Conservation (phyloP, 2,113 vertebrate species). For the Mellivora capensis region DNA sequence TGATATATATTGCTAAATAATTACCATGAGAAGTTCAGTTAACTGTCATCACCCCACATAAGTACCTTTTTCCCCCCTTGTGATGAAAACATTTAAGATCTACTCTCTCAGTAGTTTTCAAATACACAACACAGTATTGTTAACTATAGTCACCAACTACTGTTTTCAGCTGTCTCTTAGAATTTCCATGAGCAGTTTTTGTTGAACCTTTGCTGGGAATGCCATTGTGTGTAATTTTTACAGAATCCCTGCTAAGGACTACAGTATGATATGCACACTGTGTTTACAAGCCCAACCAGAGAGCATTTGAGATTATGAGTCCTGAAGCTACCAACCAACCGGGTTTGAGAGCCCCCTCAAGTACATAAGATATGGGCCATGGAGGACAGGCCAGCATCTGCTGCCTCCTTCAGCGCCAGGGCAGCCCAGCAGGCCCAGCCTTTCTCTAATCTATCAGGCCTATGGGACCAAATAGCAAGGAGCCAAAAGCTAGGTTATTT, state of each 20-base stretch:
- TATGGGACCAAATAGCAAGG: neutral
- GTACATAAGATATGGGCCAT: rapidly evolving
- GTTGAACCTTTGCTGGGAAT: neutral
- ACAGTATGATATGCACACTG: neutral
- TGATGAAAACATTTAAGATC: neutral
- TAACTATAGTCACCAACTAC: neutral
- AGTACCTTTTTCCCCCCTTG: neutral
- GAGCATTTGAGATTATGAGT: neutral
- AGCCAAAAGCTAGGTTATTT: neutral
- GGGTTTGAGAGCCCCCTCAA: neutral
- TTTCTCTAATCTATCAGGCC: neutral
- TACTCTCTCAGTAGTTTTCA: neutral
- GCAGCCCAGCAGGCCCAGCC: neutral
- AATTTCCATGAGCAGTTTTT: neutral
- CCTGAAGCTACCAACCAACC: neutral
- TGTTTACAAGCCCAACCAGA: neutral
- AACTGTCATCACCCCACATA: neutral
- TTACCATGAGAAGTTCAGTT: neutral
- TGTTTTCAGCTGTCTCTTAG: neutral
- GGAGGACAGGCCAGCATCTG: neutral
- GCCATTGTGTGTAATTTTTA: neutral
- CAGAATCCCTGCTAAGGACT: neutral
- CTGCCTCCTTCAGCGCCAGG: too few species aligned
- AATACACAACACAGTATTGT: neutral
- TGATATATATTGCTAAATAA: neutral